Evolutionary conservation across 2,113 vertebrate species (phyloP), one percentile per base, ranked within the genome.

Genomic region (Physeter macrocephalus): DNA sequence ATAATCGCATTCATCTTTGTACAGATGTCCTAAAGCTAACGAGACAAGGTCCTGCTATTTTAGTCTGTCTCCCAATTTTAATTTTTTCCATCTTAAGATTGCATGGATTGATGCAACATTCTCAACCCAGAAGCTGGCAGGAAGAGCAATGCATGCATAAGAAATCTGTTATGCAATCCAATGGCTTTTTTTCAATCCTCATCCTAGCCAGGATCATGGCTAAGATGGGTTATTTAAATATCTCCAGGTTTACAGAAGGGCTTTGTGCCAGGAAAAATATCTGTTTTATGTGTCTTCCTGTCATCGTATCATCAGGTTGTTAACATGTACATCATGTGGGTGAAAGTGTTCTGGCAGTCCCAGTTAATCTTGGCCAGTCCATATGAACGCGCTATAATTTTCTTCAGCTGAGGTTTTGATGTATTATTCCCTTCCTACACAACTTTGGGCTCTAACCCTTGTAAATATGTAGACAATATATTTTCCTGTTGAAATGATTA

Each of bases 151-250:
- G 64, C 52, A 95, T 81, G 0, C 0, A 46, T 66, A 95, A 96
- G 87, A 96, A 96, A 95, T 67, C 84, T 93, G 54, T 17, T 72
- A 90, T 39, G 66, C 66, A 95, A 95, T 59, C 52, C 21, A 94
- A 0, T 85, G 92, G 34, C 96, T 94, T 75, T 83, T 77, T 95
- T 85, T 95, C 71, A 93, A 87, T 88, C 57, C 7, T 49, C 81
- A 90, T 34, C 29, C 78, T 23, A 61, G 86, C 67, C 57, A 82
- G 13, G 29, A 89, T 92, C 62, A 66, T 71, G 75, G 43, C 80
- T 71, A 46, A 97, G 52, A 62, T 36, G 77, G 67, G 97, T 66
- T 96, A 97, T 94, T 97, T 94, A 98, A 93, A 89, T 36, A 90
- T 52, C 64, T 90, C 91, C 67, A 86, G 88, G 90, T 82, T 97